These are phyloP conservation scores for Ploceus nigricollis DNA, from an alignment of 2,113 vertebrate species.

Conservation along the genomic window DNA sequence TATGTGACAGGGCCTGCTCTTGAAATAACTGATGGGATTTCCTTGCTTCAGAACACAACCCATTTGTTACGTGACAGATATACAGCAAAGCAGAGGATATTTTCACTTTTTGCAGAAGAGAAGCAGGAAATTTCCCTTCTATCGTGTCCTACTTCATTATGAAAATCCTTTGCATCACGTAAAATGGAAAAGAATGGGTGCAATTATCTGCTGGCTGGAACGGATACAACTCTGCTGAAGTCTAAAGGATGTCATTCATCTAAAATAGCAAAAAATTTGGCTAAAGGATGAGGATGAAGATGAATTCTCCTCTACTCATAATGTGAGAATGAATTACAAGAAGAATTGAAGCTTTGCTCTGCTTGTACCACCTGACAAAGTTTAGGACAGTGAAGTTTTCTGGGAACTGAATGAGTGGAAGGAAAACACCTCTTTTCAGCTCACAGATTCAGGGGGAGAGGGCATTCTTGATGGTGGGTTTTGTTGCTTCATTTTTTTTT, in stretches of 20 bases:
- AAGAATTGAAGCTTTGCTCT: background rate
- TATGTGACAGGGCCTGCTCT: background rate
- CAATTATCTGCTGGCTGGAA: background rate
- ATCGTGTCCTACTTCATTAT: background rate
- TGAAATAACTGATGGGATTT: constrained; percentile 26
- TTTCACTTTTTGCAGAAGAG: background rate
- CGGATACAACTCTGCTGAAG: background rate
- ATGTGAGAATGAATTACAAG: background rate
- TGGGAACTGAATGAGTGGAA: background rate
- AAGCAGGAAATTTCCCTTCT: background rate
- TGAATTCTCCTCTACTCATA: background rate
- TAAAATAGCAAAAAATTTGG: background rate
- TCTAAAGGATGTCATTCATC: background rate
- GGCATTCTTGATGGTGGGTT: background rate
- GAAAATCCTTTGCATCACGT: background rate
- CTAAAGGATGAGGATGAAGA: background rate
- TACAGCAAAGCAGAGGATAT: background rate
- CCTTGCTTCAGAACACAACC: background rate
- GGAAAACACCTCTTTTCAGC: background rate
- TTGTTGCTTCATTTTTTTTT: background rate
- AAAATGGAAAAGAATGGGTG: background rate
- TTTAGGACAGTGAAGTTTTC: background rate
- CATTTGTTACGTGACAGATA: background rate
- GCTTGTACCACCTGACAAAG: background rate
- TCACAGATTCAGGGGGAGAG: background rate